Evolutionary conservation across 2,888 invertebrate genomes (phyloP).

Genomic region (Dexiosoma caninum): DNA sequence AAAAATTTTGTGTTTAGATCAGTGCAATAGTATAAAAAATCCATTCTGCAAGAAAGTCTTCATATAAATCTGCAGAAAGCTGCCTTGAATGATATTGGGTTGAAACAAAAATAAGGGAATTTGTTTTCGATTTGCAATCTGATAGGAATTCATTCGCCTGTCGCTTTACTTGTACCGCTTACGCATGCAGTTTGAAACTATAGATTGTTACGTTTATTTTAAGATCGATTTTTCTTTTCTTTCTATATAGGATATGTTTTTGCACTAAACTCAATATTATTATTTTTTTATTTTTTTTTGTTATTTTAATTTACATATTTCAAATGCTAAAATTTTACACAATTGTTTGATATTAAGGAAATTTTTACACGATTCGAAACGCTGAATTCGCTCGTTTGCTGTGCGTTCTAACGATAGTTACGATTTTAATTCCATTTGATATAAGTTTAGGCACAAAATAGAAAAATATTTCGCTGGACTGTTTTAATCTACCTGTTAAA

Average conservation of each 20-base stretch:
- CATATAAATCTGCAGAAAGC: too few species aligned
- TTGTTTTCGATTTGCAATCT: not conserved
- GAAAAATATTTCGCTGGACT: conserved; percentile 44
- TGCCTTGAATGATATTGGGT: too few species aligned
- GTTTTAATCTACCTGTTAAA: not conserved
- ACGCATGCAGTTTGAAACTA: conserved; percentile 1
- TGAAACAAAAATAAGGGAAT: too few species aligned
- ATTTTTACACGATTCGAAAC: not conserved
- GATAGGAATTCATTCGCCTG: not conserved
- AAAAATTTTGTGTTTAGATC: too few species aligned
- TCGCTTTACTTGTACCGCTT: conserved; percentile 16
- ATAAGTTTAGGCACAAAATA: conserved; percentile 46
- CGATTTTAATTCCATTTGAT: not conserved
- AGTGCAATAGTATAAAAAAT: too few species aligned
- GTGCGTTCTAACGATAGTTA: not conserved
- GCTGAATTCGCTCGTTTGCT: not conserved
- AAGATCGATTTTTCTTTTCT: conserved; percentile 18
- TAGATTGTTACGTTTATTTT: conserved; percentile 48
- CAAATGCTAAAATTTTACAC: conserved; percentile 41
- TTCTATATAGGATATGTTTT: conserved; percentile 52
- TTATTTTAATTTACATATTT: not conserved
- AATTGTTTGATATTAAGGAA: not conserved
- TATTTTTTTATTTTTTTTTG: too few species aligned
- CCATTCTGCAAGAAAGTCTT: too few species aligned
- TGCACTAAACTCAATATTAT: conserved; percentile 28